Evolutionary conservation across 2,797 vertebrate genomes (phyloP), one percentile per base, ranked within the genome.

Genomic region (Masticophis lateralis): DNA sequence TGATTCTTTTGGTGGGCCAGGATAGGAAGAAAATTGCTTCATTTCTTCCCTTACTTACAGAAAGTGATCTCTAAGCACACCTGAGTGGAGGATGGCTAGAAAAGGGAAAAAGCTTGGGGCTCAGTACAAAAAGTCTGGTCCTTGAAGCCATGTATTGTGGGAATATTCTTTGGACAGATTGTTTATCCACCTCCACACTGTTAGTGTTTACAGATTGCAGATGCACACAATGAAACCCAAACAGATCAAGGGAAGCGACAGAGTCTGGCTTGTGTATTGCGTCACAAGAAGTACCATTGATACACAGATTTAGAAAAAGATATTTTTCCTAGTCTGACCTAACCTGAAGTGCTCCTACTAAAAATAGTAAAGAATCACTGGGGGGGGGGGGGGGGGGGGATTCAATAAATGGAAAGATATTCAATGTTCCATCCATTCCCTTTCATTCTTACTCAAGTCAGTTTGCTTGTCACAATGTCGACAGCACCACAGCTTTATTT

Each of bases 331-430:
- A 83, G 10, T 5, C 79, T 83, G 10, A 47, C 22, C 79, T 47
- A 83, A 25, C 10, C 20, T 83, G 43, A 47, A 25, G 1, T 83
- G 43, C 4, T 83, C 37, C 37, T 47, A 83, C 43, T 83, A 47
- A 83, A 83, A 47, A 13, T 47, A 25, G 43, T 83, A 83, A 83
- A 47, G 37, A 25, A 12, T 83, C 79, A 83, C 43, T 0, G 1
- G 37, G 18, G 0, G 1, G 2, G 43, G 1, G 2, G 74, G 22
- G 3, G 37, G 3, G 74, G 3, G 18, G 37, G 0, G 5, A 32
- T 74, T 43, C 32, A 79, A 2, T 43, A 83, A 47, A 25, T 47
- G 43, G 4, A 25, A 83, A 47, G 2, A 9, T 47, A 83, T 25
- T 83, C 20, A 47, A 20, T 11, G 74, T 43, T 79, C 37, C 69